These are phyloP conservation scores for Drosophila macrothrix DNA, from an alignment of 2,888 invertebrate species.

Conservation along the genomic window DNA sequence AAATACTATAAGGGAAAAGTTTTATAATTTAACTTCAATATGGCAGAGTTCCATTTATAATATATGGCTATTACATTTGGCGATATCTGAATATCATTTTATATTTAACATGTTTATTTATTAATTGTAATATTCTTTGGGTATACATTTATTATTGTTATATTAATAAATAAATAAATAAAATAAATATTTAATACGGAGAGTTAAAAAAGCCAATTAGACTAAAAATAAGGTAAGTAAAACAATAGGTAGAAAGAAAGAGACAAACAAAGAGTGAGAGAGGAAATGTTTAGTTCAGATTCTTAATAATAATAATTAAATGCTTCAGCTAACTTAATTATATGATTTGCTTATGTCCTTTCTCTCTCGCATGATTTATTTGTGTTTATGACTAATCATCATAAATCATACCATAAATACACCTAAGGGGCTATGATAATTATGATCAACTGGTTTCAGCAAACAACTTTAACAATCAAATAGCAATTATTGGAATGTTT, in stretches of 20 bases:
- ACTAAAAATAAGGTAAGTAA: neutral
- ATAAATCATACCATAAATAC: neutral
- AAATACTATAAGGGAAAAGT: neutral
- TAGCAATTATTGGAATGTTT: neutral
- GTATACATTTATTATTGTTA: neutral
- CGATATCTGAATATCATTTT: neutral
- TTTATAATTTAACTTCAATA: neutral
- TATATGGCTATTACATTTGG: neutral
- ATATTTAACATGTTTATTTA: neutral
- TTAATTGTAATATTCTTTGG: neutral
- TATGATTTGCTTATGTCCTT: neutral
- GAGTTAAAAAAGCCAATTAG: neutral
- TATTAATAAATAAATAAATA: neutral
- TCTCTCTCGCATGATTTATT: neutral
- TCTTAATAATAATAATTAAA: neutral
- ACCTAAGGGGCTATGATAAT: neutral
- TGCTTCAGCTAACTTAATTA: neutral
- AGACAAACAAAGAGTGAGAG: neutral
- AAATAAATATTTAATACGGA: neutral
- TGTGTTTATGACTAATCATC: neutral
- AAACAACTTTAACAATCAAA: neutral
- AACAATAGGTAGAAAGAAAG: neutral
- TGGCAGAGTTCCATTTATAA: neutral
- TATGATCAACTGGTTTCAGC: neutral
- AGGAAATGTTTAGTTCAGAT: neutral